A percentile compares a stretch with the other conserved stretches of the same genome.
These are phyloP conservation scores for Gasterosteus nipponicus DNA, from an alignment of 2,113 vertebrate genomes.

Conservation along the genomic window DNA sequence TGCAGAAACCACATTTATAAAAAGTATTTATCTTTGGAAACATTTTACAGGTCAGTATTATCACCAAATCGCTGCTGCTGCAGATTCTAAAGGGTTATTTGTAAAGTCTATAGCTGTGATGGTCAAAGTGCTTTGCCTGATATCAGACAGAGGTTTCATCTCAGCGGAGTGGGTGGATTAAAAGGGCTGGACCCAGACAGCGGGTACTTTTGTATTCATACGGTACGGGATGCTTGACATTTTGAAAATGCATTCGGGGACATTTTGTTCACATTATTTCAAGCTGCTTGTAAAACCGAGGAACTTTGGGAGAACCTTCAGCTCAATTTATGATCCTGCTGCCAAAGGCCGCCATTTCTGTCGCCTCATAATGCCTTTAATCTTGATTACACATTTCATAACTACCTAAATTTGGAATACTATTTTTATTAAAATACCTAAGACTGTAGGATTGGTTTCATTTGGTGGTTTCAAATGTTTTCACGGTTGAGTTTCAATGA, in stretches of 20 bases:
- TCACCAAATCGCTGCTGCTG: not conserved
- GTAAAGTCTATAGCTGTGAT: not conserved
- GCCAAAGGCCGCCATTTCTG: not conserved
- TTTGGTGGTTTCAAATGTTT: constrained; percentile 10
- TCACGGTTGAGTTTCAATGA: constrained; percentile 7
- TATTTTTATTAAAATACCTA: no score
- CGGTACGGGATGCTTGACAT: constrained; percentile 20
- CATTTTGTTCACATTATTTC: not conserved
- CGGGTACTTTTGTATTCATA: not conserved
- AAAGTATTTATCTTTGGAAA: constrained; percentile 14
- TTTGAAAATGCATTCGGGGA: not conserved
- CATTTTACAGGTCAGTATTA: no score
- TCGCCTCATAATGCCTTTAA: no score
- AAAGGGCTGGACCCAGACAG: not conserved
- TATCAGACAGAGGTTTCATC: not conserved
- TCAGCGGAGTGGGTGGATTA: not conserved
- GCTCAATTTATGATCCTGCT: not conserved
- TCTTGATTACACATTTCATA: not conserved
- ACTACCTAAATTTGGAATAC: not conserved
- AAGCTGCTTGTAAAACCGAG: not conserved
- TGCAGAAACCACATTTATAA: constrained; percentile 65
- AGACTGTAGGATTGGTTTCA: not conserved
- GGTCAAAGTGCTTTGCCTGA: not conserved
- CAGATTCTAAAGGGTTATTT: no score
- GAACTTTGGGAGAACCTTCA: not conserved